Evolutionary conservation across 2,797 vertebrate genomes (phyloP).

Genomic region (Pipistrellus pygmaeus): DNA sequence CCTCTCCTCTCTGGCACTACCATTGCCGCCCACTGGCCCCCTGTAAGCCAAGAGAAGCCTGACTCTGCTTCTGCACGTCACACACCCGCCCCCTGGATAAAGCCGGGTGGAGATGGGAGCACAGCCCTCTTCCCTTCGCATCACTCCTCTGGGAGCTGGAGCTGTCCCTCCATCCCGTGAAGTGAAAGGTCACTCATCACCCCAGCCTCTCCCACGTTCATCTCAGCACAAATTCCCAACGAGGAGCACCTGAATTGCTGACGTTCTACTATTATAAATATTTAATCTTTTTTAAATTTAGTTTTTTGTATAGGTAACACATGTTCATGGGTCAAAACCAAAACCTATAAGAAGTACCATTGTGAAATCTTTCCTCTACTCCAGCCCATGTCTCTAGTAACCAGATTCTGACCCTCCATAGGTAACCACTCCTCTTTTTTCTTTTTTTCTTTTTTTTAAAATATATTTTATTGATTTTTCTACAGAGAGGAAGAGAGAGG

Average conservation of each 20-base stretch:
- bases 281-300: neutral
- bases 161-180: neutral
- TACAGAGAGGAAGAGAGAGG: too few species aligned
- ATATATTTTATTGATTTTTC: too few species aligned
- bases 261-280: neutral
- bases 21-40: too few species aligned
- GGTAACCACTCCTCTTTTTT: neutral
- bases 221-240: neutral
- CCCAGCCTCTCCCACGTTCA: neutral
- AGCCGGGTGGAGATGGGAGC: neutral
- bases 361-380: neutral
- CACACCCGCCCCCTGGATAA: neutral
- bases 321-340: constrained; percentile 25
- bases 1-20: neutral
- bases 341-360: neutral
- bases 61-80: too few species aligned
- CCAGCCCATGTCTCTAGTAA: neutral
- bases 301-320: neutral
- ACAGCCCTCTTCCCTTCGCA: neutral
- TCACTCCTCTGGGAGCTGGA: neutral
- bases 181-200: neutral
- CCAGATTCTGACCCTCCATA: neutral
- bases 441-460: neutral
- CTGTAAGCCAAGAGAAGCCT: neutral
- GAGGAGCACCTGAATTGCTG: neutral